A percentile compares a stretch with the other conserved stretches of the same genome.
These are phyloP conservation scores for Stichopus horrens DNA, from an alignment of 53 echinoderm and acorn worm species.

Conservation along the genomic window DNA sequence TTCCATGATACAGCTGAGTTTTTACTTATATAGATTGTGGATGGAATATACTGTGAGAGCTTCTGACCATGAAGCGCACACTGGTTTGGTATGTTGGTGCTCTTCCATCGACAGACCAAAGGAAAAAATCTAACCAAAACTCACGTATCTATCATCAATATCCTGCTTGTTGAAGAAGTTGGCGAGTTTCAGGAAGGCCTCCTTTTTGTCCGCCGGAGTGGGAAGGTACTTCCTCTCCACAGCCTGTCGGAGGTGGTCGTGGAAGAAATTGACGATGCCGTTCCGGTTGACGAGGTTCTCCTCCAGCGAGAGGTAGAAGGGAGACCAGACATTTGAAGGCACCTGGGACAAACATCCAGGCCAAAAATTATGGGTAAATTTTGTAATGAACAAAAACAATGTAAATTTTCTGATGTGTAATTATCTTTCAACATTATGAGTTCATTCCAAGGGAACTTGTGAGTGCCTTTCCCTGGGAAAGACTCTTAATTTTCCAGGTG, in stretches of 20 bases:
- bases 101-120: not conserved
- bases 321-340: conserved; percentile 76
- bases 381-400: not conserved
- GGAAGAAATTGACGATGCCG: conserved; percentile 93
- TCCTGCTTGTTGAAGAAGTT: conserved; percentile 83
- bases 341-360: conserved; percentile 41
- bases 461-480: no score
- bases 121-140: not conserved
- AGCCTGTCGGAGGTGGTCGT: conserved; percentile 88
- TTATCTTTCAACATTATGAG: no score
- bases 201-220: conserved; percentile 64
- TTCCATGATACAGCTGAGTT: no score
- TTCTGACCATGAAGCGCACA: no score
- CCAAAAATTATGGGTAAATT: not conserved
- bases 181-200: conserved; percentile 63
- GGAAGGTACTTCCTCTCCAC: conserved; percentile 86
- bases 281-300: conserved; percentile 90
- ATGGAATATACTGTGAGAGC: no score
- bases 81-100: no score
- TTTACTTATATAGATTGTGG: no score
- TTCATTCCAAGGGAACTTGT: no score
- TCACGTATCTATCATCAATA: conserved; percentile 80
- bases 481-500: no score
- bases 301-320: conserved; percentile 80
- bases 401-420: no score